Conservation (phyloP, 1,140 invertebrate species). For the Cydia pomonella region DNA sequence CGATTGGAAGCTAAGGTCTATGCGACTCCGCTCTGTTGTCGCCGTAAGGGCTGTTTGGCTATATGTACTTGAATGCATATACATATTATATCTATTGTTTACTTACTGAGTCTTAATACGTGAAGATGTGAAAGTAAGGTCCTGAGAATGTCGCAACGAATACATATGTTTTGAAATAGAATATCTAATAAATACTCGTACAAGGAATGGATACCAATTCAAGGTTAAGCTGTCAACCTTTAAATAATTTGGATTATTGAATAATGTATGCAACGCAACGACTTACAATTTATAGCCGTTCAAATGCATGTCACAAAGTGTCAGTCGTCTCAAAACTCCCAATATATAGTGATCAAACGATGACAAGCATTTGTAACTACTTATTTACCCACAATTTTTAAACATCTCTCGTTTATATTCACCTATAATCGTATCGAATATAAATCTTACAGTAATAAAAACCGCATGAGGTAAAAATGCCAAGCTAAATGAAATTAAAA, state of each 20-base stretch:
- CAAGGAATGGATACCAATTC: too few species aligned
- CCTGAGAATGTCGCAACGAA: too few species aligned
- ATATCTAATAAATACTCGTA: too few species aligned
- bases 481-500: slow-evolving; percentile 22
- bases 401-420: neutral
- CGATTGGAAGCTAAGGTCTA: neutral
- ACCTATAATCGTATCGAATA: neutral
- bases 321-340: too few species aligned
- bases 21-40: neutral
- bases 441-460: slow-evolving; percentile 9
- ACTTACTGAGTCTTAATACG: neutral
- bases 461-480: slow-evolving; percentile 19
- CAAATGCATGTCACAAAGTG: neutral
- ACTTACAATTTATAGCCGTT: neutral
- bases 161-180: too few species aligned
- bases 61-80: neutral
- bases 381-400: neutral
- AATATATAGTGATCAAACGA: too few species aligned
- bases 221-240: neutral
- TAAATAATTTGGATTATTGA: neutral
- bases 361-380: neutral
- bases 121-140: too few species aligned
- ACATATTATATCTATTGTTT: neutral
- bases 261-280: neutral
- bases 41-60: neutral